A percentile compares a stretch with the other conserved stretches of the same genome.
phyloP scores from a whole-genome alignment of 2,113 vertebrate genomes.

The Brachypteracias leptosomus region DNA sequence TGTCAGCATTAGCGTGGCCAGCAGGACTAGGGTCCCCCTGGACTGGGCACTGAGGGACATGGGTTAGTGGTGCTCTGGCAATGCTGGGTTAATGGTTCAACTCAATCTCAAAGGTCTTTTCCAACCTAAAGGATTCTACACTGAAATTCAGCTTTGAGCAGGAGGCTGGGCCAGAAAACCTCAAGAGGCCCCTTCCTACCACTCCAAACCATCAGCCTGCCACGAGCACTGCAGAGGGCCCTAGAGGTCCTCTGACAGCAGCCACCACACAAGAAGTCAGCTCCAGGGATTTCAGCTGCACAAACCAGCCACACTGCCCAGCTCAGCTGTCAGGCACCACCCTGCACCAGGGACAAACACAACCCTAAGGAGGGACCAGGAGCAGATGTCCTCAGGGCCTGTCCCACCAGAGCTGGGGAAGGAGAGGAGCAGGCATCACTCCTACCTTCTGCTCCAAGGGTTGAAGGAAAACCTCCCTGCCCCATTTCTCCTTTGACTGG shows the following conservation, averaged over 20 bases:
- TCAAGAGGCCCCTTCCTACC: neutral
- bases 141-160: neutral
- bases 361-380: neutral
- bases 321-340: neutral
- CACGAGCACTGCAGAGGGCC: neutral
- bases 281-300: neutral
- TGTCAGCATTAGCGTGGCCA: neutral
- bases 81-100: no score
- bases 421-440: neutral
- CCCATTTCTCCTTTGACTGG: neutral
- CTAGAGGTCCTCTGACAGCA: neutral
- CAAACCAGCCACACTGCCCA: neutral
- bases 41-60: no score
- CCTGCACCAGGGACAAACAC: neutral
- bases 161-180: neutral
- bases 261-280: rapidly evolving
- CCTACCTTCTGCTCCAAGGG: neutral
- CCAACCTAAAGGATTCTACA: no score
- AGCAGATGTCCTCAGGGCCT: neutral
- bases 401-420: neutral
- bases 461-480: neutral
- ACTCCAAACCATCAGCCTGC: neutral
- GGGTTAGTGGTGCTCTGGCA: no score
- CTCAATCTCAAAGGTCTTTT: no score
- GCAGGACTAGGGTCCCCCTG: no score